Evolutionary conservation across 1,140 invertebrate species (phyloP).

Genomic region (Mycetomoellerius zeteki): DNA sequence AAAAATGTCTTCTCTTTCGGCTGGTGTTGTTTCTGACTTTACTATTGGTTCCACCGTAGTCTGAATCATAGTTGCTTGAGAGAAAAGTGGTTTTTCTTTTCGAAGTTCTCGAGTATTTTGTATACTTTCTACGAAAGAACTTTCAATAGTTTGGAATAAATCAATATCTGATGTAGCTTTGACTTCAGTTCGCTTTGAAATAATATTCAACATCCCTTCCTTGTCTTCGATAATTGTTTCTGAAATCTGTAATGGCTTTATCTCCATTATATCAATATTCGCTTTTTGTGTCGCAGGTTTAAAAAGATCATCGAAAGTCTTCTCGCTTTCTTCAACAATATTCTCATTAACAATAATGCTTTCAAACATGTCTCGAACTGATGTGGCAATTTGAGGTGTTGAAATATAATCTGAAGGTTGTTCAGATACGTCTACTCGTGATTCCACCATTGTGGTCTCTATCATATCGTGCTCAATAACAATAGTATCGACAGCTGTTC

Average conservation of each 20-base stretch:
- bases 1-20: constrained; percentile 80
- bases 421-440: constrained; percentile 80
- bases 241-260: constrained; percentile 84
- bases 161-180: constrained; percentile 79
- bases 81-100: constrained; percentile 73
- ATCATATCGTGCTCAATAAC: constrained; percentile 80
- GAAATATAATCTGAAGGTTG: constrained; percentile 72
- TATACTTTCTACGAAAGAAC: constrained; percentile 80
- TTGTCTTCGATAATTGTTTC: constrained; percentile 85
- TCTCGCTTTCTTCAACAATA: constrained; percentile 83
- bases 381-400: constrained; percentile 74
- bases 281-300: constrained; percentile 81
- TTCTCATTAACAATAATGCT: constrained; percentile 84
- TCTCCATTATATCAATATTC: constrained; percentile 81
- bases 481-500: constrained; percentile 79
- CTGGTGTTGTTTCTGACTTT: constrained; percentile 80
- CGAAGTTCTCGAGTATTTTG: constrained; percentile 79
- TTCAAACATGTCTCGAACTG: constrained; percentile 82
- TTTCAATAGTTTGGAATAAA: constrained; percentile 80
- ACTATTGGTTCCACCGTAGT: constrained; percentile 85
- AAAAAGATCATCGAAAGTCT: constrained; percentile 77
- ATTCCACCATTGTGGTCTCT: constrained; percentile 80
- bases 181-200: constrained; percentile 65
- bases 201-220: constrained; percentile 77
- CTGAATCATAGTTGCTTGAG: constrained; percentile 83